Conservation (phyloP, 2,797 vertebrate genomes). For the Danio albolineatus region DNA sequence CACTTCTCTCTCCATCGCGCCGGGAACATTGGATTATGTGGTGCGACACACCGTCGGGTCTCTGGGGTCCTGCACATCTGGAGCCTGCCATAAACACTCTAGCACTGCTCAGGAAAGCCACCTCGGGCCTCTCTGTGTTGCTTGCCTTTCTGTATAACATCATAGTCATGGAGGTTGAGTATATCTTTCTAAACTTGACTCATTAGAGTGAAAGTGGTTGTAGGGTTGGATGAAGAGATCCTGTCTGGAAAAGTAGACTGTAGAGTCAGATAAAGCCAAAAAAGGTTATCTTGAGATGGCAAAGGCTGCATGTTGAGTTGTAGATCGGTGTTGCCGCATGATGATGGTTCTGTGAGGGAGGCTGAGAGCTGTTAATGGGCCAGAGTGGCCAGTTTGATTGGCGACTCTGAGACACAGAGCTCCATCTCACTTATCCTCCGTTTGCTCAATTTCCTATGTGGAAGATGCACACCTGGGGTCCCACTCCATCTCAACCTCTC, state of each 20-base stretch:
- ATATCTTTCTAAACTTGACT: background rate
- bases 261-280: background rate
- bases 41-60: constrained; percentile 33
- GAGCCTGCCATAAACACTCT: constrained; percentile 67
- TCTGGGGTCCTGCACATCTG: constrained; percentile 66
- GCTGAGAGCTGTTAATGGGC: constrained; percentile 68
- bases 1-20: constrained; percentile 8
- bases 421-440: constrained; percentile 81
- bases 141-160: background rate
- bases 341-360: constrained; percentile 39
- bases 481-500: constrained; percentile 60
- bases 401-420: constrained; percentile 71
- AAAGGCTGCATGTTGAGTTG: constrained; percentile 16
- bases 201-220: background rate
- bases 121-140: constrained; percentile 37
- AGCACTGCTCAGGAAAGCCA: constrained; percentile 41
- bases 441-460: constrained; percentile 82
- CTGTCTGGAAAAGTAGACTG: background rate
- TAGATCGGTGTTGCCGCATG: background rate
- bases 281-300: constrained; percentile 14
- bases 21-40: constrained; percentile 30
- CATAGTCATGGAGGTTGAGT: constrained; percentile 5
- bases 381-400: constrained; percentile 67
- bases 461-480: constrained; percentile 78
- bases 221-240: background rate